Percentiles rank a stretch among this genome's conserved stretches.
These are phyloP conservation scores for Saccostrea cuccullata DNA, from an alignment of 1,140 invertebrate species.

Conservation along the genomic window DNA sequence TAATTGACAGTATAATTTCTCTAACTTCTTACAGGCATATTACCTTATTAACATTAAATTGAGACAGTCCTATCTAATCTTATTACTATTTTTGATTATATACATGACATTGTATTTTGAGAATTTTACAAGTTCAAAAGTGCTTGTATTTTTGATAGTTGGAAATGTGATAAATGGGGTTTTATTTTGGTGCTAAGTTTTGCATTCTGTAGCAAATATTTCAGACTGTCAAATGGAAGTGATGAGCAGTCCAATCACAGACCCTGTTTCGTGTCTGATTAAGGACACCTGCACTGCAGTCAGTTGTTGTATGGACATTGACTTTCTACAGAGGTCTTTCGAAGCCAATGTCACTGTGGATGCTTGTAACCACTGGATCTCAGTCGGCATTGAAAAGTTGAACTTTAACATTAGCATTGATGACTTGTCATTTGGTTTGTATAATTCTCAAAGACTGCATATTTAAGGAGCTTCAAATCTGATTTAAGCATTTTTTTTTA, in stretches of 20 bases:
- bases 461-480: neutral
- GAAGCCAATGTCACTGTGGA: constrained; percentile 47
- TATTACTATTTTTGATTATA: too few relatives aligned
- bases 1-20: neutral
- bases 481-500: too few relatives aligned
- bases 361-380: constrained; percentile 49
- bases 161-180: neutral
- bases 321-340: constrained; percentile 55
- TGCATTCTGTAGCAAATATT: neutral
- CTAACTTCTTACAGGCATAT: too few relatives aligned
- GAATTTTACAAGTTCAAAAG: too few relatives aligned
- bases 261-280: constrained; percentile 49
- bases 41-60: too few relatives aligned
- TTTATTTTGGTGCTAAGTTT: neutral
- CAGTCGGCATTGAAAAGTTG: constrained; percentile 55
- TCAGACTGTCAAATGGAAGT: constrained; percentile 50
- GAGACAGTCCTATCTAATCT: too few relatives aligned
- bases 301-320: constrained; percentile 56
- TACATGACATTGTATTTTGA: too few relatives aligned
- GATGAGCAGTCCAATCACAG: constrained; percentile 29
- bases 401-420: constrained; percentile 40
- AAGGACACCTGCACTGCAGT: constrained; percentile 56
- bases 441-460: neutral
- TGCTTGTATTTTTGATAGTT: too few relatives aligned
- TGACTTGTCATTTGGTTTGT: neutral